Conservation (phyloP, 2,888 invertebrate genomes). For the Gonocerus acuteangulatus region DNA sequence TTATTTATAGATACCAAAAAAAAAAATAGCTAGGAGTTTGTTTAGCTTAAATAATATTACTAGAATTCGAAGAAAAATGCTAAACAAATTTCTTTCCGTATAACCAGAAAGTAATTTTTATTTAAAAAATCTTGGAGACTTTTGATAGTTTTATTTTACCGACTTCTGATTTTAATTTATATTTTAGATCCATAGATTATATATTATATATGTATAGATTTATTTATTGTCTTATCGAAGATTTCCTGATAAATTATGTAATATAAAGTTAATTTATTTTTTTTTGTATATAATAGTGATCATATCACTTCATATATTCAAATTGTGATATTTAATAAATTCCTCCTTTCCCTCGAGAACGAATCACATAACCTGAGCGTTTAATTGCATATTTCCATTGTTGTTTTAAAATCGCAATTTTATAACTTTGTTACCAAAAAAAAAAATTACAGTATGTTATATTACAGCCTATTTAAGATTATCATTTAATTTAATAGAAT, state of each 20-base stretch:
- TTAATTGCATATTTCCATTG: neutral
- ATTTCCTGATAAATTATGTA: neutral
- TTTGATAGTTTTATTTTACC: neutral
- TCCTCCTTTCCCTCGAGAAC: neutral
- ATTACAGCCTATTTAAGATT: slow-evolving; percentile 14
- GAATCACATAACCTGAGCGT: neutral
- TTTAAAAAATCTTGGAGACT: neutral
- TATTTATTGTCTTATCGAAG: neutral
- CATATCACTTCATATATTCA: neutral
- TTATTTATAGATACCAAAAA: neutral
- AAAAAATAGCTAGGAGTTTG: neutral
- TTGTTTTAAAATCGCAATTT: slow-evolving; percentile 16
- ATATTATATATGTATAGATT: neutral
- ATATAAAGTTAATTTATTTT: neutral
- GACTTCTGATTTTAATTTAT: neutral
- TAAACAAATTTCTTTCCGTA: neutral
- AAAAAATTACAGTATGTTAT: slow-evolving; percentile 23
- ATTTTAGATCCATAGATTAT: neutral
- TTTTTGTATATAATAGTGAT: neutral
- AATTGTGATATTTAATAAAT: neutral
- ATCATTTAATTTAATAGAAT: neutral
- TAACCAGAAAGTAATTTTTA: neutral
- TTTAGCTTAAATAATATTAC: neutral
- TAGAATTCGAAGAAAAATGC: neutral
- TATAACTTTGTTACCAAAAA: slow-evolving; percentile 21